Evolutionary conservation across 2,888 invertebrate species (phyloP), one percentile per base, ranked within the genome.

Genomic region (Aleiodes testaceus): DNA sequence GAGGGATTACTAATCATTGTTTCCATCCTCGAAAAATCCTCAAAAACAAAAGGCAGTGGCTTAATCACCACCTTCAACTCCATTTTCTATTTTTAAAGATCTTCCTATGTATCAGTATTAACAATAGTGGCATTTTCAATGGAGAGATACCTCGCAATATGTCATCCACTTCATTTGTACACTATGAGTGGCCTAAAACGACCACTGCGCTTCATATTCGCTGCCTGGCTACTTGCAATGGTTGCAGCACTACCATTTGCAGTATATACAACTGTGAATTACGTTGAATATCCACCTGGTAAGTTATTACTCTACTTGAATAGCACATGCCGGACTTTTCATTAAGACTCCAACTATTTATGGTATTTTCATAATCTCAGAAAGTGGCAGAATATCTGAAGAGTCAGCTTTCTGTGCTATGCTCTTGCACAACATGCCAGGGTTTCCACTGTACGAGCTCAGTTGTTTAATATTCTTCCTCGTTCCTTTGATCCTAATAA

Each of bases 71-170:
- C n/a, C 18, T 20, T 14, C 9, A 26, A 55, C n/a, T 26, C 2
- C 30, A 30, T n/a, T 68, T 11, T 44, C 49, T 74, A 12, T 66
- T 53, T 76, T 89, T 89, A 22, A 89, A 95, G 95, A 86, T 94
- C 95, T 1, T 93, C 95, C 0, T 96, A 96, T 88, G 95, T 95
- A 1, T 96, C 96, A 4, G 95, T 96, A 68, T 88, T 97, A 83
- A 97, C 96, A 26, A 96, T 97, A 79, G 95, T 96, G 53, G 95
- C 95, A 3, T 97, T 97, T 88, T 96, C 96, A 0, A 92, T 94
- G 88, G 97, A 97, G 88, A 91, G 97, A 16, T 95, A 96, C 88
- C 88, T 97, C 77, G 97, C 97, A 36, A 96, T 97, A 81, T 97
- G 96, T 84, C 94, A 96, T 85, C 97, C 97, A 0, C 88, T 97